Conservation (phyloP, 2,888 invertebrate genomes). For the Metellina segmentata region DNA sequence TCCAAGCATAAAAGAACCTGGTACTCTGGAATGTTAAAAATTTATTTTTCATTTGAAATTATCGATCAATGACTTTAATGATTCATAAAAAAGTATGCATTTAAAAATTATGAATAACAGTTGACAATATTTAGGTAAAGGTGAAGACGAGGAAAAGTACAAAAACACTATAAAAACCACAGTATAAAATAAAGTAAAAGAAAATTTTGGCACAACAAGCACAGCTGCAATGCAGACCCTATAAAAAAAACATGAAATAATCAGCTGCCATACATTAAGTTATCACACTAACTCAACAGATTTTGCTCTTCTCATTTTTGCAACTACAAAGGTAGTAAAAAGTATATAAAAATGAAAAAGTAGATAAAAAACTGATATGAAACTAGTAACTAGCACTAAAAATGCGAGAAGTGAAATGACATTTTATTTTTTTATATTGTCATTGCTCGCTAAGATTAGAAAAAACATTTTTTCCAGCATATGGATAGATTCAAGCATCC, state of each 20-base stretch:
- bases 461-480: too few relatives aligned
- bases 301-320: slow-evolving; percentile 66
- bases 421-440: too few relatives aligned
- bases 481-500: too few relatives aligned
- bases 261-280: slow-evolving; percentile 67
- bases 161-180: slow-evolving; percentile 40
- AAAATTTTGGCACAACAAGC: slow-evolving; percentile 72
- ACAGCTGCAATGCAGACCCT: slow-evolving; percentile 49
- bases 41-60: slow-evolving; percentile 7
- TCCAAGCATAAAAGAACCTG: slow-evolving; percentile 27
- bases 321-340: slow-evolving; percentile 8
- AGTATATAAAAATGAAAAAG: slow-evolving; percentile 2
- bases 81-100: slow-evolving; percentile 33
- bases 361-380: too few relatives aligned
- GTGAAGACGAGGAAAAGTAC: slow-evolving; percentile 43
- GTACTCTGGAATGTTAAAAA: slow-evolving; percentile 55
- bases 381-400: too few relatives aligned
- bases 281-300: slow-evolving; percentile 74
- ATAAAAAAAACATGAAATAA: slow-evolving; percentile 38
- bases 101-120: slow-evolving; percentile 24
- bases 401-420: too few relatives aligned
- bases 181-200: slow-evolving; percentile 56
- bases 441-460: too few relatives aligned
- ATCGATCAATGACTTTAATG: not conserved
- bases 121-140: slow-evolving; percentile 36